Evolutionary conservation across 2,797 vertebrate genomes (phyloP).

Genomic region (Pelodytes ibericus): DNA sequence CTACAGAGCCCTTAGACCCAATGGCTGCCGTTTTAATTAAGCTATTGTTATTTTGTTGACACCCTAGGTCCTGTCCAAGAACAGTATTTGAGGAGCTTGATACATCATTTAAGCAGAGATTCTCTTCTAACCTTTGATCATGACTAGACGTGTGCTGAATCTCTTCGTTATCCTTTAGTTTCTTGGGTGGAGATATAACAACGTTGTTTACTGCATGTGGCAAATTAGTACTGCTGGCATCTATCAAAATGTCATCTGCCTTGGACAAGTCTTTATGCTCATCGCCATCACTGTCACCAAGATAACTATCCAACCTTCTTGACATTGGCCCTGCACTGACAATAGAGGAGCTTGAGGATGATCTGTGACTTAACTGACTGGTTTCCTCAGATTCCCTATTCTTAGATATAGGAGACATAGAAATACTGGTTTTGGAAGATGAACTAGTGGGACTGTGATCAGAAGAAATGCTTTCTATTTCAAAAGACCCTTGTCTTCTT

Average conservation of each 20-base stretch:
- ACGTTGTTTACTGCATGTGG: slow-evolving; percentile 3
- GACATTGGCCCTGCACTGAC: slow-evolving; percentile 90
- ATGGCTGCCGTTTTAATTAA: slow-evolving; percentile 54
- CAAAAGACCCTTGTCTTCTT: slow-evolving; percentile 38
- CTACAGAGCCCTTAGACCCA: slow-evolving; percentile 61
- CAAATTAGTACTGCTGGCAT: neutral
- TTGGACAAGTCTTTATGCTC: slow-evolving; percentile 70
- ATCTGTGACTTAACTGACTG: slow-evolving; percentile 57
- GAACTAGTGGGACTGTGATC: slow-evolving; percentile 12
- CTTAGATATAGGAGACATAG: slow-evolving; percentile 45
- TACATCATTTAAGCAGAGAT: slow-evolving; percentile 56
- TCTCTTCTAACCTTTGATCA: slow-evolving; percentile 4
- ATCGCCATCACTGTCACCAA: slow-evolving; percentile 78
- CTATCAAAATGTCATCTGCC: slow-evolving; percentile 39
- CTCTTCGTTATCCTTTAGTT: slow-evolving; percentile 25
- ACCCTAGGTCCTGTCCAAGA: slow-evolving; percentile 52
- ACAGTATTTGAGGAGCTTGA: slow-evolving; percentile 48
- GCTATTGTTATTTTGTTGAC: slow-evolving; percentile 30
- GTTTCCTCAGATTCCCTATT: slow-evolving; percentile 57
- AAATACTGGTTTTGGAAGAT: neutral
- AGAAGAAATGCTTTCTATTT: slow-evolving; percentile 26
- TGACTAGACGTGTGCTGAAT: slow-evolving; percentile 6
- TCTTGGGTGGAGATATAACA: neutral
- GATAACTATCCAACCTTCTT: slow-evolving; percentile 83
- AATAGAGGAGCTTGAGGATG: slow-evolving; percentile 24